A percentile compares a stretch with the other conserved stretches of the same genome.
Conservation (phyloP, 2,888 invertebrate species). For the Eulithis prunata region DNA sequence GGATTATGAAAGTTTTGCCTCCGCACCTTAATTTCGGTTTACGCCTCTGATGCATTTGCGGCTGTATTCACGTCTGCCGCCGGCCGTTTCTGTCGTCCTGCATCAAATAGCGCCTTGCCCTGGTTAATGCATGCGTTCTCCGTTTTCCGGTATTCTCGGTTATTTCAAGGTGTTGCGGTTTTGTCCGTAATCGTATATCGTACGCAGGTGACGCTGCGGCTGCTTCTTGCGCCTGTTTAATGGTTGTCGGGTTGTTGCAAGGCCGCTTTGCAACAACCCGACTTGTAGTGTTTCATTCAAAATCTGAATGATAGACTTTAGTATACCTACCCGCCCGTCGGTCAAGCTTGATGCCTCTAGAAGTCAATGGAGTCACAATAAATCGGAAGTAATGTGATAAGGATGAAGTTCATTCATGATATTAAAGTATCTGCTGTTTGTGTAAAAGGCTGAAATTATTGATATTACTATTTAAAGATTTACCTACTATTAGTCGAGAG, state of each 20-base stretch:
- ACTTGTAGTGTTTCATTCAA: no score
- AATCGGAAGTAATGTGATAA: no score
- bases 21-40: neutral
- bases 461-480: no score
- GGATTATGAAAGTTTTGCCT: neutral
- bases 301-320: no score
- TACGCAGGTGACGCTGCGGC: constrained; percentile 30
- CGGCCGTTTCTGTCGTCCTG: constrained; percentile 4
- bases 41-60: constrained; percentile 10
- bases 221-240: constrained; percentile 26
- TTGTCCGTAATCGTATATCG: constrained; percentile 20
- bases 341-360: no score
- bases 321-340: no score
- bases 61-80: neutral
- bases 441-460: no score
- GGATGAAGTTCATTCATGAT: no score
- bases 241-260: neutral
- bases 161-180: constrained; percentile 35
- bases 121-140: constrained; percentile 9
- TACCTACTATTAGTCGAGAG: neutral
- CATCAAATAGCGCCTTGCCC: constrained; percentile 7
- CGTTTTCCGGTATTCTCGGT: constrained; percentile 1
- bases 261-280: no score
- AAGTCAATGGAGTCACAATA: no score
- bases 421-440: no score